Evolutionary conservation across 2,797 vertebrate species (phyloP).

Genomic region (Heterohyrax brucei): DNA sequence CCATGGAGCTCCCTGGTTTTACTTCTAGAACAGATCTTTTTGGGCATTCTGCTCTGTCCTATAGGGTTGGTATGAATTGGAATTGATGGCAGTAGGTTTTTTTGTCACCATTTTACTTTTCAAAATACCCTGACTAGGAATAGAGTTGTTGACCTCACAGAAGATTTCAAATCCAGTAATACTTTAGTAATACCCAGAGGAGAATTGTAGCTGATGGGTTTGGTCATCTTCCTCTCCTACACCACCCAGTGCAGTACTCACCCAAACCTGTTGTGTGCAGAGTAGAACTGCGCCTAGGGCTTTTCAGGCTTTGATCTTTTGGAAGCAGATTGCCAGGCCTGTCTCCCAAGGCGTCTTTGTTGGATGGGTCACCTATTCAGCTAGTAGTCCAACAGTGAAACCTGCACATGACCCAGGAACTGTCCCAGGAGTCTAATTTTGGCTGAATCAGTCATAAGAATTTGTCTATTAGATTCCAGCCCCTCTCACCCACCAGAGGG

Average conservation of each 20-base stretch:
- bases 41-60: no score
- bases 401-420: neutral
- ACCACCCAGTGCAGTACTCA: neutral
- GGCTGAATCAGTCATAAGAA: neutral
- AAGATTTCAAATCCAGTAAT: neutral
- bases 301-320: neutral
- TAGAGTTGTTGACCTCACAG: neutral
- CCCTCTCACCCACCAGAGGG: neutral
- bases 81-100: no score
- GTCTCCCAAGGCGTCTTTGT: neutral
- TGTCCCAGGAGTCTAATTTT: neutral
- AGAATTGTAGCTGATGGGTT: neutral
- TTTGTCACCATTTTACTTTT: neutral
- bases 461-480: neutral
- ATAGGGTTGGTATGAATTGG: no score
- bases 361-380: neutral
- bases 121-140: neutral
- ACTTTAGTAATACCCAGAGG: neutral
- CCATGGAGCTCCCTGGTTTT: no score
- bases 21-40: no score
- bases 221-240: neutral
- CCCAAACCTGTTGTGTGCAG: neutral
- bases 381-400: neutral
- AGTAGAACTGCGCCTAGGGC: no score
- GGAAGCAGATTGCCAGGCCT: no score